Base-by-base conservation (phyloP, 1,140 invertebrate species). In the Stegodyphus dumicola region DNA sequence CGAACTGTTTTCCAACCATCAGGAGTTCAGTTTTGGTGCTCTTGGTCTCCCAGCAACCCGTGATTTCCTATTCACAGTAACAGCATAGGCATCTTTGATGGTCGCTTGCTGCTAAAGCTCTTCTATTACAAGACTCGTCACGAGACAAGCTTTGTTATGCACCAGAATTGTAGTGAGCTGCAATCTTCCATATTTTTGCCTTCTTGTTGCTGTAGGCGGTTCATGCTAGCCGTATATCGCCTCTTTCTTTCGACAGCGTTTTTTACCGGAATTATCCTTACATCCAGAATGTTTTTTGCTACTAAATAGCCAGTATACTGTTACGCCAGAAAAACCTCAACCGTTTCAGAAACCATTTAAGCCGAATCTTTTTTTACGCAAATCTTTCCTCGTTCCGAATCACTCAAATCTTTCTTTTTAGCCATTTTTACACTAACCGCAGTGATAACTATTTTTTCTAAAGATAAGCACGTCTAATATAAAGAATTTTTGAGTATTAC, bases 1-100 rank as follows among this genome's bases (percentile, higher is more conserved):
- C 69, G 60, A 52, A 60, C 77, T 18, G 65, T 86, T 77, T 83
- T 86, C 85, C 70, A 83, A 13, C 4, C 60, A 51, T 77, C 85
- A 66, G 67, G 64, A 7, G 85, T 10, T 73, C 77, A 83, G 33
- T 83, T 66, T 56, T 71, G 6, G 10, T 60, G 5, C 66, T 83
- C 65, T 77, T 86, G 54, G 76, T 51, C 77, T 77, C 85, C 80
- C 52, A 67, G 15, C 10, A 80, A 76, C 17, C 56, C 7, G 18
- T 15, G 6, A 73, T 86, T 86, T 17, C 76, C 48, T 51, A 77
- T 64, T 53, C n/a, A 13, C 4, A 10, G 2, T 53, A 18, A 83
- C 9, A 74, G 2, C 11, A 65, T 9, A 10, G 11, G 79, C 49
- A 74, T 69, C 53, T 18, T n/a, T 54, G 52, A 11, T 56, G 74